Conservation (phyloP, 2,888 invertebrate species). For the Scaptomyza reducta region DNA sequence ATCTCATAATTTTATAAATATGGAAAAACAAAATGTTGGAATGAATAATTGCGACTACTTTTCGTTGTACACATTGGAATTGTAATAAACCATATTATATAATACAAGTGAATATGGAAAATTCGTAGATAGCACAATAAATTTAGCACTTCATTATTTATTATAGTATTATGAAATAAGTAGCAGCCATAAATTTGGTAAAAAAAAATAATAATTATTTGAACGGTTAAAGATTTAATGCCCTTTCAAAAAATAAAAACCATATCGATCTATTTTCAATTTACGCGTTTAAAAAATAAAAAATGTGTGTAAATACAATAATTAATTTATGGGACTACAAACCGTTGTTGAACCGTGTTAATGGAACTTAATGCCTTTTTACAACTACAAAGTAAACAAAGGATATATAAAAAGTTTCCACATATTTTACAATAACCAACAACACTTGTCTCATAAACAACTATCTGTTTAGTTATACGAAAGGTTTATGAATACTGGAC, state of each 20-base stretch:
- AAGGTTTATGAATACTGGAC: background rate
- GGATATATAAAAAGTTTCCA: background rate
- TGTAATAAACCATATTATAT: slow-evolving; percentile 4
- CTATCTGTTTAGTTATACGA: background rate
- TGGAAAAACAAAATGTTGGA: background rate
- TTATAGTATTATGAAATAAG: background rate
- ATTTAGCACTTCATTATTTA: background rate
- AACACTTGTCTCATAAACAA: background rate
- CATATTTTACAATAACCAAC: slow-evolving; percentile 5
- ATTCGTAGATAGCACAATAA: slow-evolving; percentile 4
- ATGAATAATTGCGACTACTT: background rate
- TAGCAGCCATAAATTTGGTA: background rate
- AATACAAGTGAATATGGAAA: background rate
- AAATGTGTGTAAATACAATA: background rate
- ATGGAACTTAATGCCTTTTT: too few species aligned
- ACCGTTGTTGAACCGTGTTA: too few species aligned
- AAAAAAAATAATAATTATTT: background rate
- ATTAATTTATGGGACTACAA: background rate
- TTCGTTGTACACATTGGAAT: slow-evolving; percentile 1
- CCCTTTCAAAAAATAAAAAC: background rate
- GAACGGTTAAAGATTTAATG: background rate
- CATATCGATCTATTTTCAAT: background rate
- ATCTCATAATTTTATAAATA: slow-evolving; percentile 19
- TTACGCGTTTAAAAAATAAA: background rate
- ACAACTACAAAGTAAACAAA: background rate